Percentiles rank a stretch among this genome's conserved stretches.
phyloP scores from a whole-genome alignment of 2,888 invertebrate species.

The Melieria picta region DNA sequence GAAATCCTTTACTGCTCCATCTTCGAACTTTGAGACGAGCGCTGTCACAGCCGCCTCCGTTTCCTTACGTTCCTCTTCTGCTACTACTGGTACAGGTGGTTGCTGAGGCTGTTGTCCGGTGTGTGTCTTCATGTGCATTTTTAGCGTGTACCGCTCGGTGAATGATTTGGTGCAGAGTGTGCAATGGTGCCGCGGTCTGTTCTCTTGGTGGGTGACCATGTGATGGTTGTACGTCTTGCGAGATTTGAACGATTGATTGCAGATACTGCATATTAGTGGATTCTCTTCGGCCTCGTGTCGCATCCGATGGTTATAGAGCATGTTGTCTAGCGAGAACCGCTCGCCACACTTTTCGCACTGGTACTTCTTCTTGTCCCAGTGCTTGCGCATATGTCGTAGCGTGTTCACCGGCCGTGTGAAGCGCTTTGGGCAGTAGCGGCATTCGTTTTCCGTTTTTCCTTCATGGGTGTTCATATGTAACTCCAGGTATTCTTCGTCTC shows the following conservation, averaged over 20 bases:
- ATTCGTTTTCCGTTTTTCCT: slow-evolving; percentile 62
- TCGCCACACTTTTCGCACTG: slow-evolving; percentile 63
- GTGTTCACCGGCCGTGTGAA: slow-evolving; percentile 61
- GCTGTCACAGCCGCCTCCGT: slow-evolving; percentile 26
- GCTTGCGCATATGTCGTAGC: slow-evolving; percentile 61
- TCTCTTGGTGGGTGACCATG: slow-evolving; percentile 59
- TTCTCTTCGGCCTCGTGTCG: slow-evolving; percentile 62
- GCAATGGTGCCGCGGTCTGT: slow-evolving; percentile 60
- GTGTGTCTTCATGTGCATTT: slow-evolving; percentile 61
- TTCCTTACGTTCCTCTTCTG: slow-evolving; percentile 35
- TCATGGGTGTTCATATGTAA: slow-evolving; percentile 63
- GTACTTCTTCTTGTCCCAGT: slow-evolving; percentile 63
- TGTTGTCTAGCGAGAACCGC: slow-evolving; percentile 60
- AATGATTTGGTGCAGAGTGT: slow-evolving; percentile 59
- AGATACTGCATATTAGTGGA: slow-evolving; percentile 59
- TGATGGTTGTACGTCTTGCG: slow-evolving; percentile 62
- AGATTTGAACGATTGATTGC: slow-evolving; percentile 60
- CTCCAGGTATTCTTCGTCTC: slow-evolving; percentile 62
- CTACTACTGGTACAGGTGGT: slow-evolving; percentile 17
- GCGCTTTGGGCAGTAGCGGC: slow-evolving; percentile 60
- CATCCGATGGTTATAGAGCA: slow-evolving; percentile 60
- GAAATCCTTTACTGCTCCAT: slow-evolving; percentile 8
- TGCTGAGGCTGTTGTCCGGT: slow-evolving; percentile 32
- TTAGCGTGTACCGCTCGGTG: slow-evolving; percentile 62
- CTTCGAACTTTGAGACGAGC: slow-evolving; percentile 24